Evolutionary conservation across 1,140 invertebrate species (phyloP), one percentile per base, ranked within the genome.

Genomic region (Olivierus martensii): DNA sequence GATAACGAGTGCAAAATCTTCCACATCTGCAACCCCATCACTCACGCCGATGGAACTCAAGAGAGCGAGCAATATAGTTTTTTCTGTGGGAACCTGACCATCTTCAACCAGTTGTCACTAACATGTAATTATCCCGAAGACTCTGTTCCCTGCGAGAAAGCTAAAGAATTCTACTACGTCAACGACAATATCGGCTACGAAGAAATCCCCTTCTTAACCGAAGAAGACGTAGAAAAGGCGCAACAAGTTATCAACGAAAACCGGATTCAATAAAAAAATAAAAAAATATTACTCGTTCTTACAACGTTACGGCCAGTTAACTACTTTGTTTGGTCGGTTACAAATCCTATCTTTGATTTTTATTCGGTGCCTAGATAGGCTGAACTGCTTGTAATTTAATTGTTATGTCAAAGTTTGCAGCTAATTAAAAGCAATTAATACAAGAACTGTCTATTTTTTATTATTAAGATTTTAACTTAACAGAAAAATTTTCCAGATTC

Each of bases 1-100:
- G 83, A 85, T 61, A 89, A 88, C 63, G 84, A 84, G 3, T 89
- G 86, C 63, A 83, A 87, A 65, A 70, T 89, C 53, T 89, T 89
- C 69, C 86, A 89, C 65, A 79, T 88, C 2, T 89, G 86, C 59
- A 64, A 85, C 36, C 83, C 85, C 0, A 74, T 81, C 0, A 73
- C 75, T 41, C 76, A 53, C 39, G 41, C 18, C 14, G 34, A 21
- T 36, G 56, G 48, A 1, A 59, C 47, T 22, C 46, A 14, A 15
- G 51, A 45, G 43, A 46, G 22, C n/a, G 41, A 46, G 28, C 61
- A 63, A 38, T 66, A 47, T 49, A 62, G 57, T 34, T 57, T 57
- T 46, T 14, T 59, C 19, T 59, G 58, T 58, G 56, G 56, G 34
- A 59, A 59, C 35, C 56, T 38, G 18, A 59, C 58, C 9, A 46